A percentile compares a stretch with the other conserved stretches of the same genome.
phyloP scores from a whole-genome alignment of 2,888 invertebrate genomes.

The Uropetala carovei region DNA sequence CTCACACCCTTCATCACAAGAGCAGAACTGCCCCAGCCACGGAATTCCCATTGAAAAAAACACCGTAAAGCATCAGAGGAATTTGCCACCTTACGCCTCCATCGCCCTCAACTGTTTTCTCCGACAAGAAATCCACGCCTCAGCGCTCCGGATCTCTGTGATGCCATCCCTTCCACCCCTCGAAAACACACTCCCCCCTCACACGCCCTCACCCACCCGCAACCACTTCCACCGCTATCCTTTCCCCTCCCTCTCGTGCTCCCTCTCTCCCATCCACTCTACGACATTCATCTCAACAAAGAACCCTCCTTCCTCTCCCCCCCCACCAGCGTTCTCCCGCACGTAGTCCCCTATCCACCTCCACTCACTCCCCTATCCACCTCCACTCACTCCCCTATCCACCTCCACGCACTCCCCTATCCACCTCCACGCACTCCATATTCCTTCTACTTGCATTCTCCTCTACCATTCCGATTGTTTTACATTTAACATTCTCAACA shows the following conservation, averaged over 20 bases:
- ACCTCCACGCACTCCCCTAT: no score
- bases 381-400: no score
- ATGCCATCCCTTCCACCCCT: neutral
- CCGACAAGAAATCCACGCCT: neutral
- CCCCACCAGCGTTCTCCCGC: neutral
- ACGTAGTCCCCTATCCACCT: neutral
- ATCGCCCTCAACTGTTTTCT: neutral
- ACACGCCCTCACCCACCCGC: no score
- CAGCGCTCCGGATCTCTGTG: neutral
- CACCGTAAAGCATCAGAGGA: neutral
- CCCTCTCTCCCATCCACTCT: neutral
- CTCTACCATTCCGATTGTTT: neutral
- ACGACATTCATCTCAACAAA: neutral
- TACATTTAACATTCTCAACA: neutral
- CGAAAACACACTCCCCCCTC: no score
- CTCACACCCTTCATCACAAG: no score
- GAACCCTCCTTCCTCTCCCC: neutral
- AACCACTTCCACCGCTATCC: neutral
- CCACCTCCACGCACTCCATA: no score
- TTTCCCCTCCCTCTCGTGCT: neutral
- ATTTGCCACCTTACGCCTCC: neutral
- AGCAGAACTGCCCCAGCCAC: neutral
- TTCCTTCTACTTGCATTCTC: neutral
- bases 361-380: no score
- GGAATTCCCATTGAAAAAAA: neutral